Evolutionary conservation across 2,113 vertebrate species (phyloP).

Genomic region (Hyla sarda): DNA sequence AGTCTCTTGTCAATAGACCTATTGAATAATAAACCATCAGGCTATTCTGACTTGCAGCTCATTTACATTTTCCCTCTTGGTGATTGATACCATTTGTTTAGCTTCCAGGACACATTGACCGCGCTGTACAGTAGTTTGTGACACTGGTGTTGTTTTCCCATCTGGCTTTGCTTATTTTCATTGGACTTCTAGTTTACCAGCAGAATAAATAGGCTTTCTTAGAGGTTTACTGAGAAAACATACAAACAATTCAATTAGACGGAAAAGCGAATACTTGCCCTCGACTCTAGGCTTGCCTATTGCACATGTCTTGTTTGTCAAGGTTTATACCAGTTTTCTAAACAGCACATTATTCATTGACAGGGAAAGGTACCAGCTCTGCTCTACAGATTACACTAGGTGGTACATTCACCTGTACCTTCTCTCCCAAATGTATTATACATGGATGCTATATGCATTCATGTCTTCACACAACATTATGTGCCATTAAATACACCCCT

Average conservation of each 20-base stretch:
- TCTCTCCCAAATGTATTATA: neutral
- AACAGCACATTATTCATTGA: neutral
- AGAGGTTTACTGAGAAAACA: conserved; percentile 59
- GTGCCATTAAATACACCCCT: neutral
- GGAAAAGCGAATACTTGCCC: conserved; percentile 13
- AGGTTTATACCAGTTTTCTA: neutral
- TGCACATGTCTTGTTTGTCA: neutral
- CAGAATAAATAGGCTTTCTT: conserved; percentile 54
- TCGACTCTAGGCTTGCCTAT: neutral
- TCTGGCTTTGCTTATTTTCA: conserved; percentile 54
- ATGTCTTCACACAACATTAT: neutral
- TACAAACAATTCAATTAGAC: conserved; percentile 54
- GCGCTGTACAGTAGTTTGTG: conserved; percentile 48
- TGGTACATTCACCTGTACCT: neutral
- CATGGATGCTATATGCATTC: neutral
- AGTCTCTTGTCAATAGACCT: conserved; percentile 27
- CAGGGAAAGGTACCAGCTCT: neutral
- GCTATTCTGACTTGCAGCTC: neutral
- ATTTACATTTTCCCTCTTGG: conserved; percentile 17
- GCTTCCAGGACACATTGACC: conserved; percentile 21
- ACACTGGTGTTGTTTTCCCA: conserved; percentile 49
- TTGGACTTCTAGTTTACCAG: conserved; percentile 49
- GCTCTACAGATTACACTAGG: neutral
- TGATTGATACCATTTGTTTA: conserved; percentile 45
- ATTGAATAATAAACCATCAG: conserved; percentile 34